A percentile compares a stretch with the other conserved stretches of the same genome.
Conservation (phyloP, 2,113 vertebrate genomes). For the Corythornis madagascariensis region DNA sequence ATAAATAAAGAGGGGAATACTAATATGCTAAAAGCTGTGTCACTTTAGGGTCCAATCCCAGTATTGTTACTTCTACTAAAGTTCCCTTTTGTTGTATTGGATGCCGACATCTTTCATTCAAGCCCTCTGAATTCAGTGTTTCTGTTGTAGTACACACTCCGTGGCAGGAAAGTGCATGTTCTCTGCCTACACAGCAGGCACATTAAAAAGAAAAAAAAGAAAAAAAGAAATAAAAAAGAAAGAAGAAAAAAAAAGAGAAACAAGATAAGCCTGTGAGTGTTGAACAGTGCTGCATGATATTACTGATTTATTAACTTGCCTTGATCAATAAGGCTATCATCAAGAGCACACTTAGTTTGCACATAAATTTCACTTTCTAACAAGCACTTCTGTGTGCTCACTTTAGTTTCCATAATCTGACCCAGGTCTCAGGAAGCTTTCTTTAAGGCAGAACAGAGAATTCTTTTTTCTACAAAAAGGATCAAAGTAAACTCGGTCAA, state of each 20-base stretch:
- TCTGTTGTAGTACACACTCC: constrained; percentile 5
- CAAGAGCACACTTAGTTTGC: constrained; percentile 60
- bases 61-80: neutral
- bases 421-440: constrained; percentile 55
- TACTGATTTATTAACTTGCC: constrained; percentile 66
- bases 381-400: constrained; percentile 55
- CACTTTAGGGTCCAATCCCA: neutral
- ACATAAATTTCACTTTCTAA: constrained; percentile 67
- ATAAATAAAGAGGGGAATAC: neutral
- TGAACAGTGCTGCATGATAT: constrained; percentile 48
- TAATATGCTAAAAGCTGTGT: neutral
- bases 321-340: constrained; percentile 58
- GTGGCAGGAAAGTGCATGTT: constrained; percentile 61
- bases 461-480: constrained; percentile 55
- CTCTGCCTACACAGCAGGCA: constrained; percentile 62
- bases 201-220: neutral
- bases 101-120: constrained; percentile 35
- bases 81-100: neutral
- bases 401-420: constrained; percentile 58
- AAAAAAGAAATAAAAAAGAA: neutral
- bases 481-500: constrained; percentile 58
- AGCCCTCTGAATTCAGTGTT: constrained; percentile 51
- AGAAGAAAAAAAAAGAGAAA: neutral
- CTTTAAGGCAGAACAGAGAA: constrained; percentile 65
- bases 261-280: constrained; percentile 41